Evolutionary conservation across 2,113 vertebrate species (phyloP), one percentile per base, ranked within the genome.

Genomic region (Ramphastos sulfuratus): DNA sequence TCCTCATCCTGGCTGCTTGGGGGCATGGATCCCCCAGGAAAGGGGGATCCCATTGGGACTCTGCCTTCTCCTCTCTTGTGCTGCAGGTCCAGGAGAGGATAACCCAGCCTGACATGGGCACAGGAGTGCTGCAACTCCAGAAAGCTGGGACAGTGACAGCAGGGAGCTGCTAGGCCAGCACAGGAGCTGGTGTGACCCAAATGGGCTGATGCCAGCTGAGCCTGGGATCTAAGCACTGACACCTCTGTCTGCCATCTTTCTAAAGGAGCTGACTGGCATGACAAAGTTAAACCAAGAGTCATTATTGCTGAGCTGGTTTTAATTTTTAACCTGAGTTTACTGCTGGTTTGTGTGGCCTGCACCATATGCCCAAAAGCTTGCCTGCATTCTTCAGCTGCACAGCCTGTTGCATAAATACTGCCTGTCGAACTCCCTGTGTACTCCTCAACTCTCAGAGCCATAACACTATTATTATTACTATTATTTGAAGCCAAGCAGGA

Each of bases 111-210:
- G 74, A 65, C 46, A 14, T 3, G 16, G 7, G 44, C n/a, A 27
- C n/a, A 0, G 1, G 1, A 8, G 44, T 3, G 5, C 72, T 1
- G 23, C 1, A 17, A 55, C 52, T 46, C 23, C 1, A 5, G 12
- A 8, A 16, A 10, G 20, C 6, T 2, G 25, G 50, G 72, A 6
- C 39, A 33, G 1, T 24, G 5, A 2, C 54, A 8, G 83, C 72
- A 5, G 35, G 31, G 6, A 4, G 56, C 25, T 24, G 27, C 8
- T 10, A 12, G 4, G 44, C 0, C 17, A 31, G 16, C 37, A 15
- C 46, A 2, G 4, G 17, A 28, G 75, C 46, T 11, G 7, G 20
- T 17, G 7, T 24, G 33, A n/a, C 15, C 77, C 85, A 15, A 10
- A 6, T 0, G n/a, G 64, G 0, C 31, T 8, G 37, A 37, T 70